Conservation (phyloP, 1,140 invertebrate genomes). For the Eumeta japonica region DNA sequence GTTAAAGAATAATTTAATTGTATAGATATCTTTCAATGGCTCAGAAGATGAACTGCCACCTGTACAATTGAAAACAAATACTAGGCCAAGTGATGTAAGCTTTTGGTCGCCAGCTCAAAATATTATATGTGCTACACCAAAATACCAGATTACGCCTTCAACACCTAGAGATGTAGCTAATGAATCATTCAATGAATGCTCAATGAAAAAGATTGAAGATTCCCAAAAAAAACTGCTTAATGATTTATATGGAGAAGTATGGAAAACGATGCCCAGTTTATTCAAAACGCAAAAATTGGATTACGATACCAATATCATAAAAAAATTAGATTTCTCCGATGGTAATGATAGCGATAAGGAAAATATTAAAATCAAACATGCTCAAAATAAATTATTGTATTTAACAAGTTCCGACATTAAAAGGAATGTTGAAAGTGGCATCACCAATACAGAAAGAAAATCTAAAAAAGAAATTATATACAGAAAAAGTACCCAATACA, state of each 20-base stretch:
- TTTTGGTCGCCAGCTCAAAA: constrained; percentile 46
- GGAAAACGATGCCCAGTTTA: constrained; percentile 41
- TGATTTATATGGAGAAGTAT: constrained; percentile 43
- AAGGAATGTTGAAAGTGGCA: constrained; percentile 13
- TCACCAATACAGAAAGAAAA: constrained; percentile 26
- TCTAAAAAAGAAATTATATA: constrained; percentile 44
- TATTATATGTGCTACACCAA: constrained; percentile 37
- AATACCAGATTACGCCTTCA: constrained; percentile 26
- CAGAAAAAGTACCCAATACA: constrained; percentile 35
- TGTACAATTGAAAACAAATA: constrained; percentile 12
- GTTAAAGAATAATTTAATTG: too few relatives aligned
- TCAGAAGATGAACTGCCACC: constrained; percentile 21
- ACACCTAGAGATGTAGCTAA: constrained; percentile 36
- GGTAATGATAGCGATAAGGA: constrained; percentile 41
- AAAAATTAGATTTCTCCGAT: constrained; percentile 35
- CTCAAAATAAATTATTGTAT: constrained; percentile 29
- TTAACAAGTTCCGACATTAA: constrained; percentile 27
- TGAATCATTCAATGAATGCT: constrained; percentile 36
- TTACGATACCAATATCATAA: constrained; percentile 25
- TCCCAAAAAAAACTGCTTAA: constrained; percentile 42
- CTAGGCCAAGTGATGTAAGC: constrained; percentile 26
- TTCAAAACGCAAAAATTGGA: constrained; percentile 31
- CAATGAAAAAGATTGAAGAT: constrained; percentile 36
- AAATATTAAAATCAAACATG: constrained; percentile 26
- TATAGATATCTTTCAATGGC: constrained; percentile 32